A percentile compares a stretch with the other conserved stretches of the same genome.
These are phyloP conservation scores for Choreutis nemorana DNA, from an alignment of 2,888 invertebrate genomes.

Conservation along the genomic window DNA sequence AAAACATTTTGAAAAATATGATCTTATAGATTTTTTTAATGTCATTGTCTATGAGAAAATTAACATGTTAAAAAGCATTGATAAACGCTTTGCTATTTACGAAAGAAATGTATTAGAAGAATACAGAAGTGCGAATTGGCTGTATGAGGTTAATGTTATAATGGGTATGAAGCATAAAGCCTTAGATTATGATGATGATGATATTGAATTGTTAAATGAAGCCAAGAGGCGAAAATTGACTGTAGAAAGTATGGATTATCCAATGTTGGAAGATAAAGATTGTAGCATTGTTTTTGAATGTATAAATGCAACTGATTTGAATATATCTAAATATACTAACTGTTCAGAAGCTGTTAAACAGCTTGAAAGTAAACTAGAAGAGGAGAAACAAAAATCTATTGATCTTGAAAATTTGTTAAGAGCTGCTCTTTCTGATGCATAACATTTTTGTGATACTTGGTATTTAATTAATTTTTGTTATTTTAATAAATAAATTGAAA, in stretches of 20 bases:
- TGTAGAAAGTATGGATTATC: constrained; percentile 36
- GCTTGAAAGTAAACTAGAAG: constrained; percentile 53
- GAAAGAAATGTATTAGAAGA: constrained; percentile 57
- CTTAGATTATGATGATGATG: constrained; percentile 34
- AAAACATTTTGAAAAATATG: constrained; percentile 41
- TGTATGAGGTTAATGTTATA: constrained; percentile 49
- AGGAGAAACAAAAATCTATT: constrained; percentile 46
- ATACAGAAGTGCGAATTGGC: constrained; percentile 66
- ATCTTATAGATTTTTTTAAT: constrained; percentile 64
- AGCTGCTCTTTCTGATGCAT: constrained; percentile 42
- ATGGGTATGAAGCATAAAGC: constrained; percentile 40
- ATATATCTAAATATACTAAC: constrained; percentile 32
- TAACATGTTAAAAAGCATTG: constrained; percentile 44
- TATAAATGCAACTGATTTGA: constrained; percentile 33
- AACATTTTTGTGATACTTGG: constrained; percentile 6
- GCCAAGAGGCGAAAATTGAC: constrained; percentile 51
- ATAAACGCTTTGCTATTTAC: constrained; percentile 64
- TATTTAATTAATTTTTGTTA: constrained; percentile 1
- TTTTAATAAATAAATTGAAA: not conserved
- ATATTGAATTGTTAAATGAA: constrained; percentile 35
- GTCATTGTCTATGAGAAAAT: constrained; percentile 64
- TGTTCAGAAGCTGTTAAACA: constrained; percentile 44
- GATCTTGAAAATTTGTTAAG: constrained; percentile 54
- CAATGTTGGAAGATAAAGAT: constrained; percentile 51
- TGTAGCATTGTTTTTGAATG: constrained; percentile 37